Evolutionary conservation across 92 coral and sea anemone species (phyloP), one percentile per base, ranked within the genome.

Genomic region (Porites divaricata): DNA sequence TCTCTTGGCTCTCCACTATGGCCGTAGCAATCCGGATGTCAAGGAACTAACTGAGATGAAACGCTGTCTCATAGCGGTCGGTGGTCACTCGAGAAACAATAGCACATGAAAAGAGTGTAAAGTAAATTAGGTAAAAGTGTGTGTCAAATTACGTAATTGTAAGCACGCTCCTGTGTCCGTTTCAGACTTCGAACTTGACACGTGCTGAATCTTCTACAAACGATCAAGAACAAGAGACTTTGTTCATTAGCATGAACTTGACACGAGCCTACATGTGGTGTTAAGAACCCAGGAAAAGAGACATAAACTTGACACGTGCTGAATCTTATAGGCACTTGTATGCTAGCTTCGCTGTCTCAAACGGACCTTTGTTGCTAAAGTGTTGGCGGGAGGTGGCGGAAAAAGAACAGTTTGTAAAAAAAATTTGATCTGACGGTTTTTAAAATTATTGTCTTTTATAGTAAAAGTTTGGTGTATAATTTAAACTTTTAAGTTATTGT

Each of bases 1-100:
- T 81, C 87, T 96, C 48, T 80, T 96, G 58, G 83, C 90, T 6
- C 90, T 85, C 69, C 97, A 95, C 67, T 96, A 96, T 76, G 98
- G 99, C 2, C 93, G 90, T 8, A 79, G 91, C 70, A 94, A 96
- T 75, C 94, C 96, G 19, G 99, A 96, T 83, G 99, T 96, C 10
- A 85, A 88, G 70, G 99, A 96, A 84, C 93, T 96, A 0, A 90
- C 28, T 4, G 88, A 96, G 85, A 96, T 96, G 99, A 96, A 93
- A 61, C 92, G 84, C 59, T 92, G 94, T 68, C 92, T 94, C 9
- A 86, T 85, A 7, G 70, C 92, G 11, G 92, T 87, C 6, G 91
- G 86, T 14, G 98, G 93, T n/a, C 72, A 62, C 63, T 6, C 79
- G 10, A 72, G 79, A n/a, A 72, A 48, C 70, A 82, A 24, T 51